Conservation (phyloP, 2,113 vertebrate species). For the Fregata magnificens region DNA sequence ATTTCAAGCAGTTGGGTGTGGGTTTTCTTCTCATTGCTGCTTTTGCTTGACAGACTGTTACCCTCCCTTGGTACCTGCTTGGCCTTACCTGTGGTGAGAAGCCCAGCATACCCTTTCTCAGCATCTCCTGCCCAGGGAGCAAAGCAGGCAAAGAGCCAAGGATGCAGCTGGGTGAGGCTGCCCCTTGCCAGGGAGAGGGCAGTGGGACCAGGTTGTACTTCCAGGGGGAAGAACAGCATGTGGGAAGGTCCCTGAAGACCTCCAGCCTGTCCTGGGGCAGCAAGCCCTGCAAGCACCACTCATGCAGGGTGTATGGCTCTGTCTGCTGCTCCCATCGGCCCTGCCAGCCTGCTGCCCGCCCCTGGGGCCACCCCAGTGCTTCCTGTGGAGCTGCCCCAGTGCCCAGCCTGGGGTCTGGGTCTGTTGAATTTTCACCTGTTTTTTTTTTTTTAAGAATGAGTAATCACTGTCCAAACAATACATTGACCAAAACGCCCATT, state of each 20-base stretch:
- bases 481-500: neutral
- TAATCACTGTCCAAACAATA: neutral
- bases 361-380: no score
- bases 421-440: neutral
- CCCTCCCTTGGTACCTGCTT: neutral
- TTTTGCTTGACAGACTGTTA: neutral
- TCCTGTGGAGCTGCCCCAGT: no score
- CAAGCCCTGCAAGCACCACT: neutral
- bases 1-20: neutral
- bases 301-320: neutral
- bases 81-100: neutral
- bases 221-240: neutral
- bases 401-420: neutral
- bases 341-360: neutral
- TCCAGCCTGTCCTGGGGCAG: neutral
- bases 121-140: neutral
- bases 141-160: neutral
- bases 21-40: neutral
- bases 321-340: neutral
- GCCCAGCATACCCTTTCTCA: neutral
- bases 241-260: neutral
- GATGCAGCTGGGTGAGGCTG: neutral
- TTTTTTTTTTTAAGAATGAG: neutral
- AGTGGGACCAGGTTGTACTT: no score
- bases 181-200: neutral